Evolutionary conservation across 35 echinoderm and acorn worm genomes (phyloP).

Genomic region (Acanthaster planci): DNA sequence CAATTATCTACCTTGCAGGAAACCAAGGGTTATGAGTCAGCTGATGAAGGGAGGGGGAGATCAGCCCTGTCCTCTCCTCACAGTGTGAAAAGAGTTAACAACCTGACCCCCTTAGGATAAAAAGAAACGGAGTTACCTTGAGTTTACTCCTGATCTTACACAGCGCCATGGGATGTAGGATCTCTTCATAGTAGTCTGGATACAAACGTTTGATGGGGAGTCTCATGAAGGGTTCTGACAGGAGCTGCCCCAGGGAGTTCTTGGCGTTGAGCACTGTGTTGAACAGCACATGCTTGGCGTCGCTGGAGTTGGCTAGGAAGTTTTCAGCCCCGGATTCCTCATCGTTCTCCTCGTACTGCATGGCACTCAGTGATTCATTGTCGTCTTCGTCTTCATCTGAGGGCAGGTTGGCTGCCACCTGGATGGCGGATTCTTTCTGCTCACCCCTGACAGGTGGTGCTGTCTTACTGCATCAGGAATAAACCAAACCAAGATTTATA

Average conservation of each 20-base stretch:
- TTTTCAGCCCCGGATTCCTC: constrained; percentile 88
- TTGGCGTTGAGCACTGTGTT: constrained; percentile 63
- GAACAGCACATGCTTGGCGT: constrained; percentile 68
- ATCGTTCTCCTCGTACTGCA: constrained; percentile 81
- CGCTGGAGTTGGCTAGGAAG: constrained; percentile 60
- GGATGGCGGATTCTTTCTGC: constrained; percentile 57
- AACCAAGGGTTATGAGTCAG: too few relatives aligned
- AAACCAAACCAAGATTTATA: too few relatives aligned
- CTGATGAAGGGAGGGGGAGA: not conserved
- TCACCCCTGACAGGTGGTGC: not conserved
- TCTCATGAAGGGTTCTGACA: constrained; percentile 93
- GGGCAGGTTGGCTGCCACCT: constrained; percentile 52
- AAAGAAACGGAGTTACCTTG: constrained; percentile 87
- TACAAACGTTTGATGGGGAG: constrained; percentile 79
- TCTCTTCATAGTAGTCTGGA: constrained; percentile 95
- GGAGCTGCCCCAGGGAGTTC: constrained; percentile 72
- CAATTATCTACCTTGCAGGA: too few relatives aligned
- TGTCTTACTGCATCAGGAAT: too few relatives aligned
- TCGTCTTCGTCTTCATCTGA: constrained; percentile 70
- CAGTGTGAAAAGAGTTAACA: not conserved
- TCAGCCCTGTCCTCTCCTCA: not conserved
- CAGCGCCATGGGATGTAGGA: constrained; percentile 83
- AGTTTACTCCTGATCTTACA: constrained; percentile 91
- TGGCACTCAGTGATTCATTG: not conserved
- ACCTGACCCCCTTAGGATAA: not conserved